These are phyloP conservation scores for Cataglyphis livida DNA, from an alignment of 2,888 invertebrate species.

Conservation along the genomic window DNA sequence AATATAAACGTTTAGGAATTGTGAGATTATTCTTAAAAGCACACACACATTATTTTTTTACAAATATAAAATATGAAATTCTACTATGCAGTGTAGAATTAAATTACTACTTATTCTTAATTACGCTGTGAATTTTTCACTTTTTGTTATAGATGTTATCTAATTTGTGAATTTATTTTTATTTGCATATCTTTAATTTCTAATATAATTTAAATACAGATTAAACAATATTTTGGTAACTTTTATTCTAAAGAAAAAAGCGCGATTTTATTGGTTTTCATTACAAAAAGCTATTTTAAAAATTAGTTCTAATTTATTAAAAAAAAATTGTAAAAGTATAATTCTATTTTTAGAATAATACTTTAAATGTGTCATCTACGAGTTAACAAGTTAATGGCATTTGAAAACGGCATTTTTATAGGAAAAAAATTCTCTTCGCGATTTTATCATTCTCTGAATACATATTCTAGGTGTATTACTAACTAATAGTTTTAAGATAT, in stretches of 20 bases:
- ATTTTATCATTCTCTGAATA: conserved; percentile 2
- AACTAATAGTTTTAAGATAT: conserved; percentile 34
- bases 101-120: background rate
- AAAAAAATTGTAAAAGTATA: conserved; percentile 1
- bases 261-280: background rate
- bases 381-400: background rate
- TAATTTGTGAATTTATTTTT: background rate
- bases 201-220: background rate
- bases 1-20: conserved; percentile 4
- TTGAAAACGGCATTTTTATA: conserved; percentile 19
- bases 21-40: conserved; percentile 6
- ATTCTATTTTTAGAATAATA: background rate
- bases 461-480: background rate
- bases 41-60: conserved; percentile 42
- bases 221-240: background rate
- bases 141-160: background rate
- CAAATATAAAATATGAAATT: background rate
- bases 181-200: conserved; percentile 3
- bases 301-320: background rate
- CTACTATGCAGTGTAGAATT: background rate
- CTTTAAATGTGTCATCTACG: background rate
- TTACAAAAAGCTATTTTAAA: conserved; percentile 4
- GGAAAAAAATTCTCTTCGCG: background rate
- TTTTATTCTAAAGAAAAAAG: background rate
- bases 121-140: background rate